Evolutionary conservation across 2,113 vertebrate species (phyloP), one percentile per base, ranked within the genome.

Genomic region (Marcusenius ussheri): DNA sequence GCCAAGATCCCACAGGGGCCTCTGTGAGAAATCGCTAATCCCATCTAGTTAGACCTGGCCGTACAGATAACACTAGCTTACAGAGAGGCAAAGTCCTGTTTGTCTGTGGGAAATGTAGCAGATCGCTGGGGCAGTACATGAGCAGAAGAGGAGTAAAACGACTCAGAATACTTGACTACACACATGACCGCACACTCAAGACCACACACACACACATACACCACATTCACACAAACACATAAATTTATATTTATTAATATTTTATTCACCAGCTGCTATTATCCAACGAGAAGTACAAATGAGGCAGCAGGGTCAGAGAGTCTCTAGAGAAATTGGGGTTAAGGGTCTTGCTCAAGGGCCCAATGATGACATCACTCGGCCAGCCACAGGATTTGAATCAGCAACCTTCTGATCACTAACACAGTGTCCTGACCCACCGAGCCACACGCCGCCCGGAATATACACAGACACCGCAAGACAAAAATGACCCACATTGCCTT

Each of bases 11-110:
- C 49, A 15, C 9, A 35, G 88, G 88, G 62, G 77, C 87, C 77
- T 45, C 46, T 56, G 47, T 74, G 87, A 90, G 88, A 35, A 89
- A 89, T 27, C 21, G 35, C 87, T 80, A 90, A 90, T 90, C 86
- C 90, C 70, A 31, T 90, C 90, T 88, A 46, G 85, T 53, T 86
- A 90, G 66, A 53, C 31, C 80, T 46, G 86, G 87, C 56, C 31
- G 24, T 87, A 89, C 15, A 83, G 49, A 83, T 56, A 89, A 83
- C 89, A 45, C 10, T n/a, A 4, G 39, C 39, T 84, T 84, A 24
- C 83, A 24, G 42, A n/a, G 39, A 45, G 24, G 24, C 8, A 47
- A 84, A 80, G 74, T 80, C 74, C 83, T 84, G 21, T 84, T 84
- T 46, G n/a, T 46, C 83, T 46, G 83, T 84, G 45, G 45, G 42